Evolutionary conservation across 2,888 invertebrate genomes (phyloP), one percentile per base, ranked within the genome.

Genomic region (Lathronympha strigana): DNA sequence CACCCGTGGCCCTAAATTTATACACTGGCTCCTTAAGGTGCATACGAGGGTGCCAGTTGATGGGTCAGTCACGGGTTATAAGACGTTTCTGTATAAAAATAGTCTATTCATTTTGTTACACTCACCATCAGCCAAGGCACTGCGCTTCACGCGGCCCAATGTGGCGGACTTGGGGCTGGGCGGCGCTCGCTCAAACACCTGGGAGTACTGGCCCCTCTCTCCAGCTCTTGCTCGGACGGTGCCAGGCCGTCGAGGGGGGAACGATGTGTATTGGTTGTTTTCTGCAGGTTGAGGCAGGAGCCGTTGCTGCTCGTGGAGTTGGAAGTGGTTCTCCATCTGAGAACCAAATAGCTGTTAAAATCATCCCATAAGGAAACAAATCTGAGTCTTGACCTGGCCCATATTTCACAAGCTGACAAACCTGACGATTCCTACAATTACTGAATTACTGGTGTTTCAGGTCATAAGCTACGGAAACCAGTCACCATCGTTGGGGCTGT

Each of bases 291-390:
- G 89, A 0, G 90, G 90, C 0, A 92, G 81, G 0, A 92, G 81
- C 0, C 88, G 86, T 67, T 92, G 92, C 69, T 92, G 92, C 64
- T 93, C 92, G 67, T 92, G 93, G 0, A 92, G 84, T 73, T 91
- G 92, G 31, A 92, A 87, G 68, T 91, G 90, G 70, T 90, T 92
- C 68, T 92, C 90, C 70, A 86, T 79, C 87, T 92, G 77, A 0
- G 69, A 69, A 66, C 53, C n/a, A n/a, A 17, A 3, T 38, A 11
- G 11, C 8, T 33, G 9, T 11, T 33, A 38, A 38, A n/a, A n/a
- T 33, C 6, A 6, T 33, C 33, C n/a, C n/a, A n/a, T n/a, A n/a
- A n/a, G n/a, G n/a, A n/a, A n/a, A n/a, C n/a, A n/a, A n/a, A n/a
- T n/a, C n/a, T n/a, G n/a, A n/a, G n/a, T n/a, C n/a, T n/a, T n/a